A percentile compares a stretch with the other conserved stretches of the same genome.
phyloP scores from a whole-genome alignment of 2,113 vertebrate genomes.

The Myotis brandtii region DNA sequence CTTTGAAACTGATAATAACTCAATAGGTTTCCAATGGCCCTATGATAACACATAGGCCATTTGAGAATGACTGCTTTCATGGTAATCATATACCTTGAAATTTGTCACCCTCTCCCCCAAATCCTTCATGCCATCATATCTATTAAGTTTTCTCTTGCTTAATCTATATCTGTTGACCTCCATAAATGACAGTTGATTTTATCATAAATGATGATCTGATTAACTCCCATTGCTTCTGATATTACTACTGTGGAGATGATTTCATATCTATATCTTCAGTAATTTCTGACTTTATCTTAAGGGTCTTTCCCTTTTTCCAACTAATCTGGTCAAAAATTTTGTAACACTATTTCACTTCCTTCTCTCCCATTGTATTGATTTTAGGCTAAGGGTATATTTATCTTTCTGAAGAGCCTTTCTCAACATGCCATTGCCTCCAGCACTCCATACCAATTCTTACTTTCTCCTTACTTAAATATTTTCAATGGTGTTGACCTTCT shows the following conservation, averaged over 20 bases:
- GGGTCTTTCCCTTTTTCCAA: not conserved
- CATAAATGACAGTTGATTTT: not conserved
- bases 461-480: not conserved
- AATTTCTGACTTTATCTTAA: not conserved
- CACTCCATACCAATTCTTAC: not conserved
- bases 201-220: not conserved
- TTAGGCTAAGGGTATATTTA: not conserved
- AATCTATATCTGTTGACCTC: not conserved
- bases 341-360: not conserved
- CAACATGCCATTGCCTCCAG: not conserved
- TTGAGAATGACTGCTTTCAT: not conserved
- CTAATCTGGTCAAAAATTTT: not conserved
- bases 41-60: not conserved
- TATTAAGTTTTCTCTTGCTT: not conserved
- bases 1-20: not conserved
- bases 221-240: not conserved
- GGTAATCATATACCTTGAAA: not conserved
- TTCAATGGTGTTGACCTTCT: not conserved
- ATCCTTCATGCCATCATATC: fast-evolving
- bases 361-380: not conserved
- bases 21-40: not conserved
- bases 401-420: not conserved
- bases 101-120: fast-evolving
- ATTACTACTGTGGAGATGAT: not conserved
- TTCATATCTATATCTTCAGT: not conserved